Conservation (phyloP, 2,113 vertebrate genomes). For the Pristiophorus japonicus region DNA sequence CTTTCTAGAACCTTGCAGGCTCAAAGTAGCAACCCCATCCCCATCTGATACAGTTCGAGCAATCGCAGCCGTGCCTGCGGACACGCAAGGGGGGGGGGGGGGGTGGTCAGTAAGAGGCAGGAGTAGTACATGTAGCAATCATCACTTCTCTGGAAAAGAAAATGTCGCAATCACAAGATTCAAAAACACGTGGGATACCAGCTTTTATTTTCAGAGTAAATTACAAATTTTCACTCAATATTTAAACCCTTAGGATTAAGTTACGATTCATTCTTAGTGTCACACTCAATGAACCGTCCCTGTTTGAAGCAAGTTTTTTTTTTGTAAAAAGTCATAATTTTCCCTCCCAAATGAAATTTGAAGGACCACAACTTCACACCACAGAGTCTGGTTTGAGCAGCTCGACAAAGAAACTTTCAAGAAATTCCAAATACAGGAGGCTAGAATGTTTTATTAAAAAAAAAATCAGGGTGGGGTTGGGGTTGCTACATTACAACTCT, state of each 20-base stretch:
- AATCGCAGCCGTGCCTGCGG: background rate
- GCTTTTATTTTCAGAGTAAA: conserved; percentile 28
- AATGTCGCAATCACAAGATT: background rate
- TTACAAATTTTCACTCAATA: background rate
- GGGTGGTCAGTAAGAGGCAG: background rate
- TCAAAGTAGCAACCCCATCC: background rate
- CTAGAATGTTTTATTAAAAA: background rate
- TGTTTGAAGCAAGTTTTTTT: background rate
- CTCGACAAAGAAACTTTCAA: background rate
- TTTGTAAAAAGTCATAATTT: background rate
- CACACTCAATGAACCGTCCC: conserved; percentile 8
- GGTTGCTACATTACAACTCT: conserved; percentile 19
- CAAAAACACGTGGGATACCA: conserved; percentile 20
- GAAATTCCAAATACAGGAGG: background rate
- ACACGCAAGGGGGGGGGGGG: background rate
- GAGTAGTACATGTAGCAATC: background rate
- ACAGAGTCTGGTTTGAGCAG: background rate
- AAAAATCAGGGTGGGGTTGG: background rate
- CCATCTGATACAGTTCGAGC: background rate
- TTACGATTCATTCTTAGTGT: background rate
- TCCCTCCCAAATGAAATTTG: background rate
- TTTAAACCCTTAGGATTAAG: conserved; percentile 31
- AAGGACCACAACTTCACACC: conserved; percentile 19
- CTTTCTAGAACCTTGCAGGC: background rate
- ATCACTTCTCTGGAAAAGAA: background rate